Evolutionary conservation across 2,888 invertebrate genomes (phyloP), one percentile per base, ranked within the genome.

Genomic region (Aleiodes leptofemur): DNA sequence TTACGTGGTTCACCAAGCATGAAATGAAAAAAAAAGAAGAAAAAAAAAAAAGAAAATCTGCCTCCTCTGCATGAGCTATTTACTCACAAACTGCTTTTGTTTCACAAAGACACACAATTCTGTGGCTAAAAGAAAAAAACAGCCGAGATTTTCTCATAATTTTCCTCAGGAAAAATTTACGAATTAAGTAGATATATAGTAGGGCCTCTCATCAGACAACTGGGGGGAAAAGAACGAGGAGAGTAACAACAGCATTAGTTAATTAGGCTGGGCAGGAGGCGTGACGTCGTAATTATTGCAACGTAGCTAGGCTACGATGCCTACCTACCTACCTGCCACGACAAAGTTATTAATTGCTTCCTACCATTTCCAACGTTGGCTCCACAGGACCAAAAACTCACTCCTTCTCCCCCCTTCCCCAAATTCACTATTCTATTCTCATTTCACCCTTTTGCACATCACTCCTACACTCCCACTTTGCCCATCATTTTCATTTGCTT

Each of bases 331-430:
- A 80, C 80, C 85, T 86, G 85, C 86, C 86, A 88, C 85, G 87
- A 85, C 86, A 84, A 88, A 88, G 88, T 88, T 88, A 88, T 88
- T 88, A 88, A 88, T 88, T 88, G 88, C 88, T 88, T 88, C 87
- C 87, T 86, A 86, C 86, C 82, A 86, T 85, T 88, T 84, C 82
- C 76, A 76, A 72, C 78, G 78, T 80, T 77, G 82, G 61, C 82
- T 81, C 82, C 83, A 77, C 76, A 76, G 84, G 77, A 79, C 76
- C 80, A 83, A 80, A 77, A 79, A 23, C 23, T 23, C 23, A 23
- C 23, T 23, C 23, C 23, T 23, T 23, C 76, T 80, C 74, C 78
- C 72, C 66, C 50, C 78, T 43, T 70, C 57, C 72, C 34, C 72
- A 64, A 51, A 55, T 59, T 48, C 51, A 23, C 72, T 71, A 72